Base-by-base conservation (phyloP, 64 coral and sea anemone genomes). In the Stichodactyla helianthus region DNA sequence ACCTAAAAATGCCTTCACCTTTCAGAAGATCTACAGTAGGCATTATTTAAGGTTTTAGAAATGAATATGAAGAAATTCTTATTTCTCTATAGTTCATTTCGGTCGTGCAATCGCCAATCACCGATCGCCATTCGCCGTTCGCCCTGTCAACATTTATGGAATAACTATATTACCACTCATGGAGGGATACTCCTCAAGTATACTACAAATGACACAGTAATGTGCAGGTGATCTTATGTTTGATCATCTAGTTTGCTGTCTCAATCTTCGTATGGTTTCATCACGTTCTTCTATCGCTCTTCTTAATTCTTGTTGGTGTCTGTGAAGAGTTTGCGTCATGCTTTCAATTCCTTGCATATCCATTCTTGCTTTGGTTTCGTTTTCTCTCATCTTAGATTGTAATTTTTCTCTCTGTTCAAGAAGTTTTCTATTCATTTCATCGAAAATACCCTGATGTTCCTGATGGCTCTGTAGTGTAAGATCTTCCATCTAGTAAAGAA, bases 271-370 rank as follows among this genome's bases (percentile, higher is more conserved):
- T n/a, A 74, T 31, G 68, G 25, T 74, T 10, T 74, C 68, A 2
- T 74, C 68, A 31, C 68, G 68, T 74, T 13, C 26, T 74, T 74
- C 22, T 11, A 74, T 74, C 1, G 23, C 68, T 14, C 25, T 74
- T 74, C 23, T 74, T 23, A 74, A 74, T 74, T 74, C 68, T 31
- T 74, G 68, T 11, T 74, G 7, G 25, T 74, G 68, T 74, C 27
- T 74, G 5, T 31, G 20, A 0, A 74, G 68, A 27, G 68, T 74
- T 74, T 31, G 10, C 22, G 12, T 74, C 68, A 74, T 35, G 12
- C 25, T 74, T 19, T 74, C 68, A 74, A 74, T 74, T 31, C 68
- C 68, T 74, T 74, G 26, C 68, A 74, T 74, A 26, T 74, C 68
- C n/a, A 74, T 26, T 23, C 27, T 74, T 74, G 68, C 68, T 5